Evolutionary conservation across 2,888 invertebrate genomes (phyloP).

Genomic region (Escarpia spicata): DNA sequence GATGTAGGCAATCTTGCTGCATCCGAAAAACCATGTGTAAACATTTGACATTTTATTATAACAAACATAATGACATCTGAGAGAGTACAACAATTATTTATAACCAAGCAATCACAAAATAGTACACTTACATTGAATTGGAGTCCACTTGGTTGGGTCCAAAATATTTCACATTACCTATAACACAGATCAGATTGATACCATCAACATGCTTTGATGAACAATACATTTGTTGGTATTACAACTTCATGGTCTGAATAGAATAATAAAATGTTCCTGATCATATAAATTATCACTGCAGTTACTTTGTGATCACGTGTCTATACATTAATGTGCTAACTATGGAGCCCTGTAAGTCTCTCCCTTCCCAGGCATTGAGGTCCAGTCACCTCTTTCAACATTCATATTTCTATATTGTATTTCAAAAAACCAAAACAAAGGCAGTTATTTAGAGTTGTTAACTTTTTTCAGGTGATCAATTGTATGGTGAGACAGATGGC

Average conservation of each 20-base stretch:
- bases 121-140: conserved; percentile 41
- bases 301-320: neutral
- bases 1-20: neutral
- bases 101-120: conserved; percentile 7
- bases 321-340: too few species aligned
- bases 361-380: too few species aligned
- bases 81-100: neutral
- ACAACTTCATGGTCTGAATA: neutral
- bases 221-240: neutral
- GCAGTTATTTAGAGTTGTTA: too few species aligned
- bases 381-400: too few species aligned
- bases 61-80: neutral
- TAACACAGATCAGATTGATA: conserved; percentile 31
- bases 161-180: conserved; percentile 61
- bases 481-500: too few species aligned
- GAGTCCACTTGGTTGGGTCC: conserved; percentile 47
- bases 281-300: neutral
- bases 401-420: too few species aligned
- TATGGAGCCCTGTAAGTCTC: too few species aligned
- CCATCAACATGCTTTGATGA: neutral
- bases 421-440: too few species aligned
- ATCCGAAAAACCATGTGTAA: neutral
- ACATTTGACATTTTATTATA: neutral
- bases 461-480: too few species aligned
- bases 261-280: neutral